Base-by-base conservation (phyloP, 1,140 invertebrate genomes). In the Aphidius ervi region DNA sequence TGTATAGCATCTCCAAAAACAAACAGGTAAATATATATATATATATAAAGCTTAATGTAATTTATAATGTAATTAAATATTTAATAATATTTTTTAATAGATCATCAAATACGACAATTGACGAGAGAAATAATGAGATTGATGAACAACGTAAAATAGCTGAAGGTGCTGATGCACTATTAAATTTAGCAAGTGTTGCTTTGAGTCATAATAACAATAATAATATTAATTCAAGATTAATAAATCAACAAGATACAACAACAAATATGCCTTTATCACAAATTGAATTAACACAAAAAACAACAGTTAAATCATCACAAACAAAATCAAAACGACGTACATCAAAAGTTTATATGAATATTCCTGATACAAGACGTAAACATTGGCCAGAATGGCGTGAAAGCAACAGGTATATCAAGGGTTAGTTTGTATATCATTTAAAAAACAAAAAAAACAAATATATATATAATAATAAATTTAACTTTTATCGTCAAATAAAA, bases 151-250 rank as follows among this genome's bases (percentile, higher is more conserved):
- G 88, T 54, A 87, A 87, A 65, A 88, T 90, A 54, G 88, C 86
- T 16, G 90, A 92, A 74, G 90, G 90, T 60, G 88, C 88, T 0
- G 89, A 92, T 67, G 90, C 90, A 0, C 74, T 93, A 47, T 74
- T 93, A 9, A 89, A 90, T 74, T 74, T 90, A 31, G 88, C 88
- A 0, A 87, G 87, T 6, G 83, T 87, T 6, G 60, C 67, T 40
- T 56, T 68, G 41, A 72, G 65, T 66, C 70, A 77, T 45, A 69
- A 42, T 66, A 69, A 76, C 45, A 69, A 23, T 16, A 16, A 16
- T 16, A 16, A 31, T 31, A 31, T 3, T 31, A 31, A 31, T 16
- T 23, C 52, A 41, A 49, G 20, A 45, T 23, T 43, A 23, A 56
- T 20, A 10, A 43, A 31, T 31, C 23, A 31, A 31, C 23, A 31